These are phyloP conservation scores for Hydrotaea diabolus DNA, from an alignment of 2,888 invertebrate genomes.

Conservation along the genomic window DNA sequence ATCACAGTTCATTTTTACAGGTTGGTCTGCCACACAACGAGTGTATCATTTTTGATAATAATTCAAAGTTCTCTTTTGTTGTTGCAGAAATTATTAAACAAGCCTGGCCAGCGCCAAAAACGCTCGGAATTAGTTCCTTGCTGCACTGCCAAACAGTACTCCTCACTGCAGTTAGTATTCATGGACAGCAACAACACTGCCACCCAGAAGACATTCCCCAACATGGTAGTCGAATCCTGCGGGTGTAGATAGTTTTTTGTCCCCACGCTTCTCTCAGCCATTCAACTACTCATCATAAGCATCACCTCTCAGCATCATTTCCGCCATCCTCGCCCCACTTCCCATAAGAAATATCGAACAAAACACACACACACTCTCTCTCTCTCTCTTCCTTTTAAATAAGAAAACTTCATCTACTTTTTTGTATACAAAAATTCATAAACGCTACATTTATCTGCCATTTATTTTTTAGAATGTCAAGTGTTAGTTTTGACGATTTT, in stretches of 20 bases:
- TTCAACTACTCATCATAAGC: too few relatives aligned
- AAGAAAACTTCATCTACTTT: not conserved
- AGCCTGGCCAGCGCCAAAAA: conserved; percentile 79
- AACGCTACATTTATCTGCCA: conserved; percentile 44
- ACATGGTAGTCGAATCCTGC: conserved; percentile 95
- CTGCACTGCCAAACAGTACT: conserved; percentile 92
- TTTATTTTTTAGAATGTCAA: conserved; percentile 7
- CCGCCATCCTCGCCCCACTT: not conserved
- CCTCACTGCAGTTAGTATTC: conserved; percentile 89
- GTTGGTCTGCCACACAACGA: conserved; percentile 81
- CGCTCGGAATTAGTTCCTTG: conserved; percentile 89
- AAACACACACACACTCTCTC: not conserved
- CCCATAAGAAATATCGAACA: conserved; percentile 10
- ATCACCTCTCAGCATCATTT: too few relatives aligned
- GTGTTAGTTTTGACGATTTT: conserved; percentile 13
- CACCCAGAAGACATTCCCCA: conserved; percentile 89
- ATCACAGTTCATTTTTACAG: conserved; percentile 88
- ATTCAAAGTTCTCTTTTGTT: not conserved
- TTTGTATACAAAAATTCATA: conserved; percentile 5
- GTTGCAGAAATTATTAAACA: conserved; percentile 69
- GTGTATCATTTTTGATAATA: too few relatives aligned
- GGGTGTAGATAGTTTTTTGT: conserved; percentile 88
- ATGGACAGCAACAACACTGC: conserved; percentile 90
- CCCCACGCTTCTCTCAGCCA: not conserved
- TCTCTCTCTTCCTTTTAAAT: not conserved